Evolutionary conservation across 2,797 vertebrate genomes (phyloP).

Genomic region (Buceros bicornis): DNA sequence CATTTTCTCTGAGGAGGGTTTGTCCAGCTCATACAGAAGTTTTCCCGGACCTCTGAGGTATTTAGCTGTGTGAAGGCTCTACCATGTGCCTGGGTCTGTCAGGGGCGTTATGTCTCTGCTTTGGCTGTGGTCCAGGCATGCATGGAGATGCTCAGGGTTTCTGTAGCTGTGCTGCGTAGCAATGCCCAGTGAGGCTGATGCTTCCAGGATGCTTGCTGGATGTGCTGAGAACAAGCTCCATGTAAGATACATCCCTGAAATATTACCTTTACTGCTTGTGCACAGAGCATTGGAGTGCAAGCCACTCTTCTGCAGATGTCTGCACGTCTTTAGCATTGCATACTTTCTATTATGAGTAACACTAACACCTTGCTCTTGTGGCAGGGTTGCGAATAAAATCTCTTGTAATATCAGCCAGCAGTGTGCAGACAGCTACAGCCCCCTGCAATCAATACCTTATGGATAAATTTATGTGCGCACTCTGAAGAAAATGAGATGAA

Average conservation of each 20-base stretch:
- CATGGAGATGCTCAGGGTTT: background rate
- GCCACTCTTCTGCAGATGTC: background rate
- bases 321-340: background rate
- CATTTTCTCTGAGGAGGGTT: background rate
- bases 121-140: fast-evolving
- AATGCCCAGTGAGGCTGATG: background rate
- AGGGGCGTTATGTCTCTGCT: fast-evolving
- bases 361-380: background rate
- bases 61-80: background rate
- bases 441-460: conserved; percentile 37
- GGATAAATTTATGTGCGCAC: background rate
- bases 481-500: conserved; percentile 27
- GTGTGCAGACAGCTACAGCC: background rate
- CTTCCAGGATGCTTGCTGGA: background rate
- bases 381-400: background rate
- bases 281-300: background rate
- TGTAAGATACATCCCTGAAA: background rate
- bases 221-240: background rate
- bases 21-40: fast-evolving
- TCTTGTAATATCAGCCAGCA: background rate
- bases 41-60: background rate
- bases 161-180: background rate
- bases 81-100: background rate
- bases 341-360: background rate
- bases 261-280: background rate